A percentile compares a stretch with the other conserved stretches of the same genome.
phyloP scores from a whole-genome alignment of 2,888 invertebrate genomes.

The Smittia aterrima region DNA sequence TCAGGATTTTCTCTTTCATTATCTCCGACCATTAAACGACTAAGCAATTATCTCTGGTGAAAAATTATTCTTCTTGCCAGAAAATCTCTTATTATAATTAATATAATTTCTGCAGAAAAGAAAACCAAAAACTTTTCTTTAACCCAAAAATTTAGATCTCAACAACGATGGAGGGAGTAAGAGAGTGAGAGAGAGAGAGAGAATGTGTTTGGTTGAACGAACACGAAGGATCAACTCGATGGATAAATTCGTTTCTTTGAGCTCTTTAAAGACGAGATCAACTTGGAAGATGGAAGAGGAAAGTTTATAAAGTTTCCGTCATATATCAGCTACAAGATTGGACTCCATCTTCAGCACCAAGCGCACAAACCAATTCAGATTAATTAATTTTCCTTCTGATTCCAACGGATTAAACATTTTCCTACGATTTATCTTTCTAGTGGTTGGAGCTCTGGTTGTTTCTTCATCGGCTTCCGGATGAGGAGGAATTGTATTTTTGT shows the following conservation, averaged over 20 bases:
- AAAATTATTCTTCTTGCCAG: neutral
- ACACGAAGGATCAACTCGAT: conserved; percentile 21
- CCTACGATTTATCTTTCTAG: conserved; percentile 21
- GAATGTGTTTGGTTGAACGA: neutral
- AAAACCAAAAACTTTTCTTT: neutral
- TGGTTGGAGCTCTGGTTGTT: neutral
- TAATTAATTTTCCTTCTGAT: conserved; percentile 34
- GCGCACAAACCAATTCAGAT: conserved; percentile 34
- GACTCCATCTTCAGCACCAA: neutral
- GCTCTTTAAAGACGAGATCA: neutral
- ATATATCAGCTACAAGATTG: conserved; percentile 16
- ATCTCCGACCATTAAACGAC: conserved; percentile 19
- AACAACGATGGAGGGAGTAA: too few species aligned
- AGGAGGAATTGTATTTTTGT: too few species aligned
- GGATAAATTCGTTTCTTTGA: conserved; percentile 10
- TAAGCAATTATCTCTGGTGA: conserved; percentile 31
- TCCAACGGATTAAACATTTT: conserved; percentile 31
- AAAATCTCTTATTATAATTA: conserved; percentile 5
- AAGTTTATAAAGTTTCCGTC: conserved; percentile 33
- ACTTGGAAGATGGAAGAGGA: neutral
- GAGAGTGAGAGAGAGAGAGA: neutral
- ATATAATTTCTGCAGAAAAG: neutral
- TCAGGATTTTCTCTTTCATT: neutral
- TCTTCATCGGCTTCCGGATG: neutral
- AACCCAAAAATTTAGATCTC: neutral